These are phyloP conservation scores for Monopis laevigella DNA, from an alignment of 2,888 invertebrate species.

Conservation along the genomic window DNA sequence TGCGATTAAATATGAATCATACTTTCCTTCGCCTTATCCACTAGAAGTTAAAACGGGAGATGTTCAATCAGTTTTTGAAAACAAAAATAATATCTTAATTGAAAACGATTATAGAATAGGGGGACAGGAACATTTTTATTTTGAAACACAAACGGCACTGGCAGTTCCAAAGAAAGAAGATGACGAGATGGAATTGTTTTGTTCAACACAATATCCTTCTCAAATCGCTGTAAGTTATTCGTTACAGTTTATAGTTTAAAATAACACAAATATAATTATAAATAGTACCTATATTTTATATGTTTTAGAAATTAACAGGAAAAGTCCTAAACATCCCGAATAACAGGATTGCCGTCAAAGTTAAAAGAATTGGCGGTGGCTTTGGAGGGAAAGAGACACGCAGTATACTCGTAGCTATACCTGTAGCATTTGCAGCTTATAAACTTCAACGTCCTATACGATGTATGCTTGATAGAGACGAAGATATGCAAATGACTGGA, in stretches of 20 bases:
- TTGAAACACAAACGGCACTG: slow-evolving; percentile 76
- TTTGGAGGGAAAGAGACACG: slow-evolving; percentile 89
- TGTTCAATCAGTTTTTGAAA: slow-evolving; percentile 64
- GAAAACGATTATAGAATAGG: slow-evolving; percentile 75
- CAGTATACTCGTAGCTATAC: slow-evolving; percentile 62
- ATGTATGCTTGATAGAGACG: slow-evolving; percentile 82
- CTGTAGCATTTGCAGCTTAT: slow-evolving; percentile 76
- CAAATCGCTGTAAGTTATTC: slow-evolving; percentile 59
- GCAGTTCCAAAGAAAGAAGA: slow-evolving; percentile 72
- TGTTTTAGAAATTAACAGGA: slow-evolving; percentile 63
- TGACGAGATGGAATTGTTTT: slow-evolving; percentile 78
- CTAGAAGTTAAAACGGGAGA: slow-evolving; percentile 63
- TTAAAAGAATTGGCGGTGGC: slow-evolving; percentile 86
- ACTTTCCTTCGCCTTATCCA: slow-evolving; percentile 44
- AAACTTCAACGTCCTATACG: slow-evolving; percentile 76
- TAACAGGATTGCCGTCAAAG: slow-evolving; percentile 71
- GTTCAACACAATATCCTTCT: slow-evolving; percentile 76
- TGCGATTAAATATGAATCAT: slow-evolving; percentile 73
- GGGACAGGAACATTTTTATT: slow-evolving; percentile 89
- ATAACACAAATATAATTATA: neutral
- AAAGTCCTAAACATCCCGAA: slow-evolving; percentile 70
- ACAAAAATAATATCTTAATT: slow-evolving; percentile 70
- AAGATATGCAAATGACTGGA: slow-evolving; percentile 84
- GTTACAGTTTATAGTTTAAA: neutral
- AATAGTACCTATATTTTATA: neutral